These are phyloP conservation scores for Lycodopsis pacificus DNA, from an alignment of 2,797 vertebrate genomes.

Conservation along the genomic window DNA sequence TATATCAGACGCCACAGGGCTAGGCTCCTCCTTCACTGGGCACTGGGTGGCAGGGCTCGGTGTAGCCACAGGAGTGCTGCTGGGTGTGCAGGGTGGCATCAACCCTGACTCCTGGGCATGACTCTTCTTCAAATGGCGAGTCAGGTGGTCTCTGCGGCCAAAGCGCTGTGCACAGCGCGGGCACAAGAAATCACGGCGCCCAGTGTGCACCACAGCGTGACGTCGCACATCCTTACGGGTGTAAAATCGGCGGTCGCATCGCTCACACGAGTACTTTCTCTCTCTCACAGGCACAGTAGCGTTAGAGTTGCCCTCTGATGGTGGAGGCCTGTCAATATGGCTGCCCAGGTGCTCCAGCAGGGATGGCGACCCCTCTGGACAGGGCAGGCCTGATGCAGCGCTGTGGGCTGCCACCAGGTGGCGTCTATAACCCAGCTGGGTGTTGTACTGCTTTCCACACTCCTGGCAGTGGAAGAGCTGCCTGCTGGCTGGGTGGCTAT, in stretches of 20 bases:
- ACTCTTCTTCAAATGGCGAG: slow-evolving; percentile 97
- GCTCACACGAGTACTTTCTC: slow-evolving; percentile 95
- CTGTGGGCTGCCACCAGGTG: slow-evolving; percentile 92
- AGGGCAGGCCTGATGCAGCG: slow-evolving; percentile 83
- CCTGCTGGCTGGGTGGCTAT: slow-evolving; percentile 87
- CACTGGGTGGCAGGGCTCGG: slow-evolving; percentile 77
- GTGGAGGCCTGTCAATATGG: slow-evolving; percentile 89
- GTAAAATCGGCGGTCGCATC: slow-evolving; percentile 96
- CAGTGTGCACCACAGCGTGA: slow-evolving; percentile 95
- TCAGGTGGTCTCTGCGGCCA: slow-evolving; percentile 95
- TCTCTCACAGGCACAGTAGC: slow-evolving; percentile 83
- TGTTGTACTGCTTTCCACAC: slow-evolving; percentile 98
- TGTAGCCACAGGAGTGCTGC: slow-evolving; percentile 83
- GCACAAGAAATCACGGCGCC: slow-evolving; percentile 95
- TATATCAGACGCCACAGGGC: slow-evolving; percentile 84
- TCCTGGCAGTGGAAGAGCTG: slow-evolving; percentile 95
- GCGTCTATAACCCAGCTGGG: slow-evolving; percentile 93
- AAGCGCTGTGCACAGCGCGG: slow-evolving; percentile 96
- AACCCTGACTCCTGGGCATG: slow-evolving; percentile 92
- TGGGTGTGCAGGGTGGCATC: slow-evolving; percentile 80
- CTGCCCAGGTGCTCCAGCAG: slow-evolving; percentile 94
- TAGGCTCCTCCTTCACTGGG: slow-evolving; percentile 90
- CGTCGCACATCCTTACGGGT: slow-evolving; percentile 96
- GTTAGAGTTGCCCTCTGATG: slow-evolving; percentile 69
- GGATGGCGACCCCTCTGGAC: slow-evolving; percentile 89